Evolutionary conservation across 1,140 invertebrate genomes (phyloP), one percentile per base, ranked within the genome.

Genomic region (Aphis craccivora): DNA sequence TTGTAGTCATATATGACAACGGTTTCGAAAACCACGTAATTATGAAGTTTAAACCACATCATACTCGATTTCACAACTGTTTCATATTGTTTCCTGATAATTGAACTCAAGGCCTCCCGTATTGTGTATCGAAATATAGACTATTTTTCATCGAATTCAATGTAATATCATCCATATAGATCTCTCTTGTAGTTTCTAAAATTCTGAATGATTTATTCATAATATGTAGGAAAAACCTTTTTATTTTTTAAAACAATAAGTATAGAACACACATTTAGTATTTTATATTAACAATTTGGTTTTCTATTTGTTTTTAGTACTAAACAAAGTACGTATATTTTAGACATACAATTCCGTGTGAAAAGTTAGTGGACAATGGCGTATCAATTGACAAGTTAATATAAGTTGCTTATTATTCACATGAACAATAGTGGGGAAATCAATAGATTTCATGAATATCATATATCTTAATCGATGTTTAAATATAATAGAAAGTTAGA

Each of bases 41-140:
- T 91, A 91, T 81, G 90, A 91, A 76, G 90, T 81, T 91, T 22
- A 81, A 91, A 91, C 90, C 55, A 91, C 90, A 91, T 81, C 40
- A 37, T n/a, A 81, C 9, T 91, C 43, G 60, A 91, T 91, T 91
- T 91, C 90, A 76, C 90, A 43, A 81, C 43, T 81, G 20, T 91
- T 48, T 81, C 20, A 81, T 91, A 81, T 76, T 81, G 55, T 81
- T 91, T 81, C 67, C n/a, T 40, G 30, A 81, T 91, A 91, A 91
- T 81, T 91, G 40, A 22, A 45, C 30, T 81, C 90, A 91, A 91
- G 90, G 90, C 25, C 67, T 48, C 43, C 8, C n/a, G 90, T 81
- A 81, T 91, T 48, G 43, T 91, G 55, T 30, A 53, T 55, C 35
- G 23, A 67, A 91, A 91, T 67, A 81, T 48, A 81, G 4, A 91